Base-by-base conservation (phyloP, 1,140 invertebrate genomes). In the Neotoxoptera formosana region DNA sequence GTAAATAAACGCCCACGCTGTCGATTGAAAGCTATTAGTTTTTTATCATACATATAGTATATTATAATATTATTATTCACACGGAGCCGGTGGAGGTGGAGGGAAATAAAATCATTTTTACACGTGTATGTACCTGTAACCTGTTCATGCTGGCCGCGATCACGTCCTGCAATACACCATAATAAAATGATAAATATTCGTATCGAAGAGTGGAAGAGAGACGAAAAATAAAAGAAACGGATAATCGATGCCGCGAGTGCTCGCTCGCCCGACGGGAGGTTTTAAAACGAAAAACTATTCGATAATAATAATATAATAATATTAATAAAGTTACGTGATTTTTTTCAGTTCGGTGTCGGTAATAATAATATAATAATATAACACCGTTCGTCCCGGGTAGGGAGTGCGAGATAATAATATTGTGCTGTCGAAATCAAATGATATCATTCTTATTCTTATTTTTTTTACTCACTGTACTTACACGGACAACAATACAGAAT, bases 181-280 rank as follows among this genome's bases (percentile, higher is more conserved):
- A 87, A 87, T 48, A 48, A 47, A 87, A 45, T 45, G 86, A 87
- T 48, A 87, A 48, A 87, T 87, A 84, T 83, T n/a, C 25, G 86
- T 48, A 87, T 34, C 30, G 47, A 51, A 47, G 14, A 7, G n/a
- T n/a, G 17, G 30, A 48, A 48, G 7, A 47, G 30, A 47, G 30
- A 41, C 4, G 41, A 48, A 20, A 84, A 84, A 84, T 25, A 87
- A 87, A 87, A 48, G 30, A 87, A 87, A 87, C 47, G 30, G 7
- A 48, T n/a, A 47, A 48, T 17, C 81, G 21, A 45, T 45, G 21
- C 86, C 45, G 17, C 30, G 45, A n/a, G 25, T 47, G 45, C 30
- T 30, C 86, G 30, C 47, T 1, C 30, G 30, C 47, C 1, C 30
- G 17, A 87, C 86, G 86, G 86, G 86, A 51, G 47, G 7, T 87